phyloP scores from a whole-genome alignment of 2,797 vertebrate species.

The Tadarida brasiliensis region DNA sequence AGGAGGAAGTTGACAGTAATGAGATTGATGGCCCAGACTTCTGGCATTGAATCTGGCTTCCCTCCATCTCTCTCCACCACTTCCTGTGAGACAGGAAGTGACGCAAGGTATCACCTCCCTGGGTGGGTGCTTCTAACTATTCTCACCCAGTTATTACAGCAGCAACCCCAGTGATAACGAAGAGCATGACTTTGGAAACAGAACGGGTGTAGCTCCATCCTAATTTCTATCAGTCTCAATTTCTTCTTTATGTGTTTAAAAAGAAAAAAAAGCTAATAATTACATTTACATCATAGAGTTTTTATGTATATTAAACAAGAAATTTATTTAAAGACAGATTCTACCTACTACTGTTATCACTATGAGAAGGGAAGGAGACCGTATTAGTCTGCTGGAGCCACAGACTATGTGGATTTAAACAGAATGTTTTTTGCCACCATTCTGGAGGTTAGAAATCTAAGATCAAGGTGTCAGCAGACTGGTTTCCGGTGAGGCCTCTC shows the following conservation, averaged over 20 bases:
- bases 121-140: background rate
- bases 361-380: background rate
- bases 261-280: background rate
- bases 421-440: background rate
- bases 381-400: background rate
- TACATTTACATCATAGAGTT: background rate
- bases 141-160: background rate
- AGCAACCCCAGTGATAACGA: background rate
- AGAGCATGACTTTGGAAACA: background rate
- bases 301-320: background rate
- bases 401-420: background rate
- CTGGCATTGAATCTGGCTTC: background rate
- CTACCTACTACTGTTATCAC: background rate
- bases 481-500: background rate
- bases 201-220: background rate
- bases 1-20: background rate
- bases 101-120: background rate
- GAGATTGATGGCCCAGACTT: background rate
- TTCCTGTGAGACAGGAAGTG: conserved; percentile 3
- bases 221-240: background rate
- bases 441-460: background rate
- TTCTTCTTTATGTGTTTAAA: background rate
- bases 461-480: background rate
- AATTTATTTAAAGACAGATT: background rate
- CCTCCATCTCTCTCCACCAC: background rate